A percentile compares a stretch with the other conserved stretches of the same genome.
Conservation (phyloP, 2,888 invertebrate species). For the Drosophila niveifrons region DNA sequence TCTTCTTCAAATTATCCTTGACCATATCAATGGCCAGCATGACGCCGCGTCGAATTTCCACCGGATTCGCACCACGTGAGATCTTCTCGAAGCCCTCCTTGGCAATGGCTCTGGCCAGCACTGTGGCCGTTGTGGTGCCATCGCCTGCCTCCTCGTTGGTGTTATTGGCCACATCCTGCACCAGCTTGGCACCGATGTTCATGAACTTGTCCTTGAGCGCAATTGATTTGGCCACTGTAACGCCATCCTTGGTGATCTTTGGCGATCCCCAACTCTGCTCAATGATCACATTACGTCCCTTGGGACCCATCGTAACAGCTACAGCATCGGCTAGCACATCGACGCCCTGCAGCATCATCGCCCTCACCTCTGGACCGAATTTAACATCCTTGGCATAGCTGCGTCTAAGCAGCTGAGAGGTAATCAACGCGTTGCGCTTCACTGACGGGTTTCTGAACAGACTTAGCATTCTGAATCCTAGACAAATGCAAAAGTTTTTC, state of each 20-base stretch:
- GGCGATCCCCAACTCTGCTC: conserved; percentile 99
- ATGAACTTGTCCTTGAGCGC: conserved; percentile 99
- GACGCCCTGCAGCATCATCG: conserved; percentile 98
- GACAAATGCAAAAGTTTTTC: background rate
- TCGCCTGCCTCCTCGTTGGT: conserved; percentile 99
- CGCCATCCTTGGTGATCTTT: conserved; percentile 99
- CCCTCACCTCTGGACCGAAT: conserved; percentile 98
- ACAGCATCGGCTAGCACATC: conserved; percentile 99
- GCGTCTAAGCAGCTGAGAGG: conserved; percentile 82
- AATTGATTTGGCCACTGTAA: conserved; percentile 98
- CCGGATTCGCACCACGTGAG: conserved; percentile 97
- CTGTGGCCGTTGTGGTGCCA: conserved; percentile 99
- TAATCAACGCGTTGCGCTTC: conserved; percentile 85
- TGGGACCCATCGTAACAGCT: conserved; percentile 99
- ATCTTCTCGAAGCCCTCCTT: conserved; percentile 99
- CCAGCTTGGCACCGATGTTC: conserved; percentile 98
- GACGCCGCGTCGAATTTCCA: conserved; percentile 96
- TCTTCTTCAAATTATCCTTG: conserved; percentile 92
- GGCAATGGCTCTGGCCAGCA: conserved; percentile 98
- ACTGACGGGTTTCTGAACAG: conserved; percentile 73
- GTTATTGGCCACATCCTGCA: conserved; percentile 99
- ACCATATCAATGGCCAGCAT: conserved; percentile 97
- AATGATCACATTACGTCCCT: conserved; percentile 99
- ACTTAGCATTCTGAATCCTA: conserved; percentile 47
- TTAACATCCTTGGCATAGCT: conserved; percentile 97